A percentile compares a stretch with the other conserved stretches of the same genome.
Evolutionary conservation across 1,140 invertebrate genomes (phyloP).

Genomic region (Diorhabda elongata): DNA sequence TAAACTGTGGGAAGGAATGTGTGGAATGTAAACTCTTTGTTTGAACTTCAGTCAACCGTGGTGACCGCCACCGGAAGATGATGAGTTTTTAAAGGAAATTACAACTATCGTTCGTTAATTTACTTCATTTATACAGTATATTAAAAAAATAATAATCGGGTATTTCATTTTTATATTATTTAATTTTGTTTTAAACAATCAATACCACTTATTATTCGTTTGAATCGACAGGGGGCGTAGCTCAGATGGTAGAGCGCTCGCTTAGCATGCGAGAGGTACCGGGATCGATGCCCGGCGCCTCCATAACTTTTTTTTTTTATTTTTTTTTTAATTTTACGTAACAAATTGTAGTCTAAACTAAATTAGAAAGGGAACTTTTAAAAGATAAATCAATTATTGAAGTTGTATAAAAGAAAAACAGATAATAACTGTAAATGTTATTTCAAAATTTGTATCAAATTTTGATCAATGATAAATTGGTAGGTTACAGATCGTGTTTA

Average conservation of each 20-base stretch:
- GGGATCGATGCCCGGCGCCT: slow-evolving; percentile 41
- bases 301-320: background rate
- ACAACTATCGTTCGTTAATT: background rate
- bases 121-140: no score
- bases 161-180: no score
- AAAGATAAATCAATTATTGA: no score
- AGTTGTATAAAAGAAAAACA: no score
- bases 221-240: slow-evolving; percentile 57
- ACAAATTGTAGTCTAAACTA: no score
- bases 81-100: background rate
- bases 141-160: no score
- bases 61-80: slow-evolving; percentile 13
- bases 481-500: background rate
- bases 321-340: background rate
- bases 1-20: slow-evolving; percentile 27
- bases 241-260: slow-evolving; percentile 81
- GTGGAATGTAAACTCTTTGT: slow-evolving; percentile 22
- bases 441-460: no score
- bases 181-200: no score
- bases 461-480: no score
- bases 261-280: slow-evolving; percentile 80
- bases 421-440: no score
- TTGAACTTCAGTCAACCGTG: slow-evolving; percentile 22
- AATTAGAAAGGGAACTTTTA: no score
- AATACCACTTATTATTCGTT: no score